Evolutionary conservation across 2,113 vertebrate species (phyloP).

Genomic region (Neogobius melanostomus): DNA sequence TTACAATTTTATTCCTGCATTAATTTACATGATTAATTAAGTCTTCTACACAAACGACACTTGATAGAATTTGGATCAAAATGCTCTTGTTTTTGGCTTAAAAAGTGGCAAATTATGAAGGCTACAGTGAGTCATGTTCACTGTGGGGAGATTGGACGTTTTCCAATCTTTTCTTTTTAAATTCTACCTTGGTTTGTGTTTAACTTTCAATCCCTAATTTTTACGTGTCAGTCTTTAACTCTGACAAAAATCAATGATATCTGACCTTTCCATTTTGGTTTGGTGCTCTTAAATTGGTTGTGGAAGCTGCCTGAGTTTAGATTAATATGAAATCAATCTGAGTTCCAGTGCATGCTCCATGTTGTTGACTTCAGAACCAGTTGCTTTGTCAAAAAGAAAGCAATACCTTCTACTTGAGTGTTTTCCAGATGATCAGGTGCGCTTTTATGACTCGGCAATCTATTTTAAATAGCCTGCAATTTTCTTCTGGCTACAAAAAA

Average conservation of each 20-base stretch:
- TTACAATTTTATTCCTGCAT: not conserved
- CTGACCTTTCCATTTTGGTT: not conserved
- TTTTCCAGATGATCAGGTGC: not conserved
- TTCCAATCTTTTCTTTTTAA: not conserved
- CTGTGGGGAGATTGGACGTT: not conserved
- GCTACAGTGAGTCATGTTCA: not conserved
- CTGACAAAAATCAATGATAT: not conserved
- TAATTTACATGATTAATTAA: not conserved
- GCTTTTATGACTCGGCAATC: not conserved
- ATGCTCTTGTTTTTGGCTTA: not conserved
- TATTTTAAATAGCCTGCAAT: slow-evolving; percentile 5
- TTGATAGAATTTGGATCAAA: not conserved
- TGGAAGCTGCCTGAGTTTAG: not conserved
- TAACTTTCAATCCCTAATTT: not conserved
- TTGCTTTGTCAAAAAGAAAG: not conserved
- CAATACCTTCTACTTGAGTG: not conserved
- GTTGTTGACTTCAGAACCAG: not conserved
- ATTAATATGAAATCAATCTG: not conserved
- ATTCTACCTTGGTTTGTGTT: not conserved
- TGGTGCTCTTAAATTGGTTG: not conserved
- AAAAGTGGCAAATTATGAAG: not conserved
- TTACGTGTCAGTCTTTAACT: not conserved
- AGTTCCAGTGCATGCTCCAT: not conserved
- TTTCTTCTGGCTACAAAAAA: slow-evolving; percentile 1
- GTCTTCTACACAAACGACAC: not conserved